These are phyloP conservation scores for Actinemys pallida DNA, from an alignment of 2,113 vertebrate genomes.

Conservation along the genomic window DNA sequence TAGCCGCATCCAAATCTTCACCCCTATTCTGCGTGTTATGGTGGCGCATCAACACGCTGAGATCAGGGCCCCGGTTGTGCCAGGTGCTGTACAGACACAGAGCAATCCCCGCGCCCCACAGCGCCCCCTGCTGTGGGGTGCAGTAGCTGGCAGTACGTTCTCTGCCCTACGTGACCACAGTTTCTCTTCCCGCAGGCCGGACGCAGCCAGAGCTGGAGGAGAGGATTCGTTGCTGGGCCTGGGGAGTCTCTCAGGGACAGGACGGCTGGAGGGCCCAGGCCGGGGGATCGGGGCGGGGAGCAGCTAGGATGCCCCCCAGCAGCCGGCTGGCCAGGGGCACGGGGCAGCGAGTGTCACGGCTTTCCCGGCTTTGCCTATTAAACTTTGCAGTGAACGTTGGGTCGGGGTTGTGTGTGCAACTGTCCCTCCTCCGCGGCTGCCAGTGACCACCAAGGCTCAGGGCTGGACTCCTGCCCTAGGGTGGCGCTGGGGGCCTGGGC, in stretches of 20 bases:
- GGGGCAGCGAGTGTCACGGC: too few relatives aligned
- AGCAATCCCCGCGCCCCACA: neutral
- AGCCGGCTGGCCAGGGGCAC: too few relatives aligned
- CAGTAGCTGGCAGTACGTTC: neutral
- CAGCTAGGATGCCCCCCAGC: too few relatives aligned
- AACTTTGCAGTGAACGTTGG: neutral
- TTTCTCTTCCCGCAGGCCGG: neutral
- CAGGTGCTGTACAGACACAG: neutral
- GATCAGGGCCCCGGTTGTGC: neutral
- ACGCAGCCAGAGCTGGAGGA: neutral
- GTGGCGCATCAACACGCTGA: neutral
- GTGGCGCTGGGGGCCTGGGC: neutral
- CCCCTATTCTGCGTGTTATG: neutral
- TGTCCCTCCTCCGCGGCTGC: neutral
- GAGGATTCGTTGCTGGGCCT: rapidly evolving
- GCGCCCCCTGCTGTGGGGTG: neutral
- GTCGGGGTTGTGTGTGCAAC: neutral
- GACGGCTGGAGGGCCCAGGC: neutral
- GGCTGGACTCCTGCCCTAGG: too few relatives aligned
- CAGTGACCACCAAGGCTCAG: too few relatives aligned
- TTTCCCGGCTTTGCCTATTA: neutral
- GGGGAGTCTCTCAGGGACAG: neutral
- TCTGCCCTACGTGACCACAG: neutral
- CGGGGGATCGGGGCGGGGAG: too few relatives aligned
- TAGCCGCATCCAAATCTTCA: neutral